Evolutionary conservation across 2,113 vertebrate species (phyloP).

Genomic region (Triplophysa rosa): DNA sequence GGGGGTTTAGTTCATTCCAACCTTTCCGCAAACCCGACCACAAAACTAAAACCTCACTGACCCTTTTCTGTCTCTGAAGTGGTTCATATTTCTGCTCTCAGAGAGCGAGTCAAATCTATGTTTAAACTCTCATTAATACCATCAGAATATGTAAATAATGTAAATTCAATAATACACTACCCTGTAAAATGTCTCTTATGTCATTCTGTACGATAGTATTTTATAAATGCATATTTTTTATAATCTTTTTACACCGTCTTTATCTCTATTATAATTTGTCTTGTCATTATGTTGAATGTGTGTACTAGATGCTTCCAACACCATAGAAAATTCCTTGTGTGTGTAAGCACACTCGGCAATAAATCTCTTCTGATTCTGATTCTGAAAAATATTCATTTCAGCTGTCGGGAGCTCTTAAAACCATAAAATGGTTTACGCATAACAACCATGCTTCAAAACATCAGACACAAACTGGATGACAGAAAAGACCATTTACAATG

Average conservation of each 20-base stretch:
- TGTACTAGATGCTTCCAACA: too few relatives aligned
- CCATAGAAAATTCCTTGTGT: too few relatives aligned
- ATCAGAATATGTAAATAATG: conserved; percentile 43
- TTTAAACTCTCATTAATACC: conserved; percentile 56
- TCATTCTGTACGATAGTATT: too few relatives aligned
- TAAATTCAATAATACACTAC: too few relatives aligned
- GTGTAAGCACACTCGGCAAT: too few relatives aligned
- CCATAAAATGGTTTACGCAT: conserved; percentile 55
- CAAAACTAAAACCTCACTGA: not conserved
- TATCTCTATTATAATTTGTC: too few relatives aligned
- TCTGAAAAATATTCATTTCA: conserved; percentile 54
- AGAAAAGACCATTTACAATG: too few relatives aligned
- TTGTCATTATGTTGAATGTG: too few relatives aligned
- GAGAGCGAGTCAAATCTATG: conserved; percentile 46
- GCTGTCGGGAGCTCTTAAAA: conserved; percentile 54
- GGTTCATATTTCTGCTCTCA: not conserved
- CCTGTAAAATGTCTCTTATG: too few relatives aligned
- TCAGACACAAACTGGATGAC: conserved; percentile 45
- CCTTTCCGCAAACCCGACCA: not conserved
- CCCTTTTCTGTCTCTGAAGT: not conserved
- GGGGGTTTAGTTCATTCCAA: not conserved
- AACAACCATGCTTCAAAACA: conserved; percentile 55
- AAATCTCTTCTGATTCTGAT: too few relatives aligned
- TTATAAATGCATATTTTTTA: too few relatives aligned
- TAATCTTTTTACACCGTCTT: too few relatives aligned